Evolutionary conservation across 2,888 invertebrate species (phyloP).

Genomic region (Gryllus longicercus): DNA sequence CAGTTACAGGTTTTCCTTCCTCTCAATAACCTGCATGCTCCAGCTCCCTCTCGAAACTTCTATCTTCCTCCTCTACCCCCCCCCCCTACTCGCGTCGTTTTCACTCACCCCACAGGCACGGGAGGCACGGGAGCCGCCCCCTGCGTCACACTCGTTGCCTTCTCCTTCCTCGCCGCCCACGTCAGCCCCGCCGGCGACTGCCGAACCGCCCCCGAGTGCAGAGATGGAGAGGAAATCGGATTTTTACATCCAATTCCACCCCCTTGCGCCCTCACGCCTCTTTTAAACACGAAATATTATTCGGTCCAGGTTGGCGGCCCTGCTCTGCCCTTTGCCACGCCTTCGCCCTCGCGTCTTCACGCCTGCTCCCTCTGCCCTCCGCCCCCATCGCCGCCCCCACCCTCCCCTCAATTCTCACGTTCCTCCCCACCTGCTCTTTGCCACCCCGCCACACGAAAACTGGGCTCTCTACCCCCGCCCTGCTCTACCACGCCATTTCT

Average conservation of each 20-base stretch:
- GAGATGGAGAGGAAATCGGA: constrained; percentile 1
- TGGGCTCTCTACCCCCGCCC: too few species aligned
- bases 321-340: too few species aligned
- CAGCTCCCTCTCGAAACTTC: too few species aligned
- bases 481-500: too few species aligned
- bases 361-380: too few species aligned
- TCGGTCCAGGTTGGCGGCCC: not conserved
- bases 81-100: not conserved
- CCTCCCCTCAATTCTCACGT: too few species aligned
- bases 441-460: too few species aligned
- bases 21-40: too few species aligned
- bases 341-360: too few species aligned
- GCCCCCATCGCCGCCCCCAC: too few species aligned
- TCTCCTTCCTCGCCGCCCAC: not conserved
- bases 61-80: not conserved
- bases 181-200: not conserved
- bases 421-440: too few species aligned
- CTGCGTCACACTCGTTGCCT: not conserved
- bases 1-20: too few species aligned
- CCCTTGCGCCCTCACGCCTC: not conserved
- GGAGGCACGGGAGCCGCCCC: not conserved
- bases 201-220: not conserved
- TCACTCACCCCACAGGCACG: not conserved
- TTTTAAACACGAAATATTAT: constrained; percentile 17
- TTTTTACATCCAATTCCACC: not conserved